Conservation (phyloP, 2,113 vertebrate species). For the Cryptoleucopteryx plumbea region DNA sequence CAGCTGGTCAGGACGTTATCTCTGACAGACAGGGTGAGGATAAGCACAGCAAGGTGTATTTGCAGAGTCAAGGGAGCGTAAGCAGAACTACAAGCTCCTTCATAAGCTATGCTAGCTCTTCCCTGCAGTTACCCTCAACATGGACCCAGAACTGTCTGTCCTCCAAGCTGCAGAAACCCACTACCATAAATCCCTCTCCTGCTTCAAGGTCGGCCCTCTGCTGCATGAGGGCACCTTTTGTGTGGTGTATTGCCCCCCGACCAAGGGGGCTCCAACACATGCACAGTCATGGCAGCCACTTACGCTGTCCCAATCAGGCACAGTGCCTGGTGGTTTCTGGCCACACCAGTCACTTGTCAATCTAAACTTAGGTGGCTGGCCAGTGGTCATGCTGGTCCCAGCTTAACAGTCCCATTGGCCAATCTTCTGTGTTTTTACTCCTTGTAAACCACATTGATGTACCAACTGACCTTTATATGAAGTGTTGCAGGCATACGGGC, state of each 20-base stretch:
- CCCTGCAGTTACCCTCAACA: neutral
- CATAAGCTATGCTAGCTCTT: neutral
- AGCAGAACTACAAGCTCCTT: neutral
- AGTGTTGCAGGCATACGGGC: neutral
- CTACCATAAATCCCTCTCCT: neutral
- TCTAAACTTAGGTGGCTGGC: neutral
- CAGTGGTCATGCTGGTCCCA: neutral
- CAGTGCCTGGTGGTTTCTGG: neutral
- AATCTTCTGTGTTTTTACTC: neutral
- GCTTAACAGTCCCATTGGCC: neutral
- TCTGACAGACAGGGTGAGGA: neutral
- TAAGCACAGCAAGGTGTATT: neutral
- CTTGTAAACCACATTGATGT: neutral
- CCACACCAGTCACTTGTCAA: neutral
- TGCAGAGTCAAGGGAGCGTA: neutral
- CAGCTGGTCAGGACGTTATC: neutral
- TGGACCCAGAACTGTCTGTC: neutral
- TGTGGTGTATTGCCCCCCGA: accelerated
- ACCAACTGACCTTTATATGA: neutral
- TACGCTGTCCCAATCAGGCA: neutral
- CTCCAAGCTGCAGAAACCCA: neutral
- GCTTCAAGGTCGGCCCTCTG: neutral
- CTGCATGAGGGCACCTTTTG: accelerated
- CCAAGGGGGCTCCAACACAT: neutral
- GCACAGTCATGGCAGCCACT: neutral